Conservation (phyloP, 92 coral and sea anemone genomes). For the Anthopleura xanthogrammica region DNA sequence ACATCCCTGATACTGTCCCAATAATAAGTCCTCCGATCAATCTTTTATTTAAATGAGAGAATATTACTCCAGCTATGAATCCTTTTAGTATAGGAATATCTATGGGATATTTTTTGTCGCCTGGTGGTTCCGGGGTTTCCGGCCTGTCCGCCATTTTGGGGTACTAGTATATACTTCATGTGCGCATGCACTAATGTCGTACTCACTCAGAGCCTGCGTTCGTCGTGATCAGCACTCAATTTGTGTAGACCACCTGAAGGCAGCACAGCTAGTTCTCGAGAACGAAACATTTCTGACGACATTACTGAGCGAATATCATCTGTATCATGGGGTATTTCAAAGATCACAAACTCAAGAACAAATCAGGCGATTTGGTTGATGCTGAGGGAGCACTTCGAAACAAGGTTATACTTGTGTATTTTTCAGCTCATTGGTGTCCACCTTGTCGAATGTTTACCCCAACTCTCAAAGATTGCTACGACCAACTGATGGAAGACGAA, state of each 20-base stretch:
- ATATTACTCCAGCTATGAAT: conserved; percentile 85
- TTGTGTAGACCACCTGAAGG: no score
- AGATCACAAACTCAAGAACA: background rate
- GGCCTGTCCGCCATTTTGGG: conserved; percentile 49
- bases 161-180: no score
- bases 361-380: background rate
- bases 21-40: conserved; percentile 75
- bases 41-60: conserved; percentile 94
- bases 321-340: conserved; percentile 20
- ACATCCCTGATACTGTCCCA: conserved; percentile 93
- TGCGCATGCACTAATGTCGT: no score
- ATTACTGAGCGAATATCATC: no score
- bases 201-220: no score
- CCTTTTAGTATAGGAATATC: conserved; percentile 84
- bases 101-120: conserved; percentile 60
- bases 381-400: background rate
- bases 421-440: conserved; percentile 54
- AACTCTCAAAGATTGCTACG: conserved; percentile 47
- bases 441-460: conserved; percentile 51
- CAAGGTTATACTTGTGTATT: conserved; percentile 38
- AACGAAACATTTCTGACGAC: no score
- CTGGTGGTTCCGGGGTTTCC: conserved; percentile 10
- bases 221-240: no score
- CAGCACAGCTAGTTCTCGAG: no score
- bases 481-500: conserved; percentile 15